Base-by-base conservation (phyloP, 64 coral and sea anemone species). In the Porites lutea region DNA sequence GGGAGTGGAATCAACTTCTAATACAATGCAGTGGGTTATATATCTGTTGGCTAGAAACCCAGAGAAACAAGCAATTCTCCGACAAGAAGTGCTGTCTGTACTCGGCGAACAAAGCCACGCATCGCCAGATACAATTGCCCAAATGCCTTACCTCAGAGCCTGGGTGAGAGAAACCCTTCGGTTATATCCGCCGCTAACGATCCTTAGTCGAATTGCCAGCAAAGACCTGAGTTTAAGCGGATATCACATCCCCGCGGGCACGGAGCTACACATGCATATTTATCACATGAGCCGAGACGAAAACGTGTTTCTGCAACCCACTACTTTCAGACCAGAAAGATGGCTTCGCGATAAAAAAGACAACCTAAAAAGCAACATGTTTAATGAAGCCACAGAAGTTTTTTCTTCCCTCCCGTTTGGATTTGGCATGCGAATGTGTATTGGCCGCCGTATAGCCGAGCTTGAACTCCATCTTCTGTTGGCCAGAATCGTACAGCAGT, bases 1-100 rank as follows among this genome's bases (percentile, higher is more conserved):
- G 20, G 93, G 93, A 6, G 59, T 94, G 21, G 93, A 94, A 1
- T 90, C 93, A 77, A 85, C 87, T 18, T 94, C 93, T 43, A 94
- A 90, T 55, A 86, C 93, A 58, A 90, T 94, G 78, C 87, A 89
- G 18, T 94, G 93, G 92, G 46, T 79, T 8, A 52, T 94, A 48
- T 94, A 94, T 60, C 66, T 85, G 81, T 65, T 94, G 48, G 93
- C 77, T 1, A 94, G 90, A 44, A 89, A 95, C 60, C 88, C 57
- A 13, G 88, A 95, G 7, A 95, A 95, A 55, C 93, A 95, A 78
- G 50, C 84, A 52, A 54, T 68, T 6, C 50, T 95, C 18, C 65
- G 76, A 61, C 9, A 86, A 55, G 87, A 94, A 75, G 72, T 94
- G 8, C 63, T 64, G 13, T 89, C 92, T 54, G 88, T 90, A 27